Evolutionary conservation across 2,888 invertebrate species (phyloP), one percentile per base, ranked within the genome.

Genomic region (Drosophila macrospina): DNA sequence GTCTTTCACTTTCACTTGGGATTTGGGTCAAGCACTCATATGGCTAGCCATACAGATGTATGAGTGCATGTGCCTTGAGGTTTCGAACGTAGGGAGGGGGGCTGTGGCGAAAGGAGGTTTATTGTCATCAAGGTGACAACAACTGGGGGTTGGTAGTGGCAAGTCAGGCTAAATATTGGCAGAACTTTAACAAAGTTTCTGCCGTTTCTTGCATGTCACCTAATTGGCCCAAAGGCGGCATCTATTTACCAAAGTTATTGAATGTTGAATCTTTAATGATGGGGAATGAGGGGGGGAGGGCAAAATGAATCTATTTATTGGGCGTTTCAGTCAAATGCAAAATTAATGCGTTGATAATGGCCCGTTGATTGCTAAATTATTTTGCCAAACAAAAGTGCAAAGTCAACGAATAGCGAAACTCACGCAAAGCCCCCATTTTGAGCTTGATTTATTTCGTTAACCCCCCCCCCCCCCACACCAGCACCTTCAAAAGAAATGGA

Each of bases 161-260:
- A 65, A 67, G 64, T 37, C 41, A n/a, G 10, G 10, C 15, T 13
- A 36, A 36, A 13, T 36, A 34, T n/a, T 34, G 37, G 37, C 24
- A 52, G 5, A 63, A 59, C 32, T 72, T 56, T 48, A 41, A 7
- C 32, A 57, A 60, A 64, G 48, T 42, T 62, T 24, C 44, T 26
- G 16, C n/a, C n/a, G 41, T 51, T 62, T 84, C 52, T 86, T 66
- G 87, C 80, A 85, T 85, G 80, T 85, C 83, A 85, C 62, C 76
- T 81, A 81, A 81, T 81, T 81, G 88, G 68, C 34, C 47, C 30
- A 34, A 56, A 57, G 59, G 60, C 60, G 74, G 47, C 72, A 71
- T 32, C 10, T 73, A 74, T 66, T 59, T 66, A 62, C 62, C 50
- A 70, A 79, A 67, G 61, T 69, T 69, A 56, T 63, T 82, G 62